Percentiles rank a stretch among this genome's conserved stretches.
phyloP scores from a whole-genome alignment of 1,140 invertebrate genomes.

The Choristoneura fumiferana region DNA sequence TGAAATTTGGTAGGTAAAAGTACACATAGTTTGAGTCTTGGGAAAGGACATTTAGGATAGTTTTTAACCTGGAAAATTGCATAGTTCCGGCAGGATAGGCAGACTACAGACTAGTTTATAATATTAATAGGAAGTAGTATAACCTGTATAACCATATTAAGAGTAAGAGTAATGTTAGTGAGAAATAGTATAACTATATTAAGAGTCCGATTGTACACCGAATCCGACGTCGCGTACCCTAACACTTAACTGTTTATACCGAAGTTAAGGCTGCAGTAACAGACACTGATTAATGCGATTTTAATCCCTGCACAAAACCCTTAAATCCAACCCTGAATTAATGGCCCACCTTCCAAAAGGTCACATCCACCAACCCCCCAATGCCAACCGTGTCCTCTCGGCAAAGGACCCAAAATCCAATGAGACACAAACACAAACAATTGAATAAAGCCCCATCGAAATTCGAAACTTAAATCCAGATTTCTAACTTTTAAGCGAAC shows the following conservation, averaged over 20 bases:
- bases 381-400: conserved; percentile 41
- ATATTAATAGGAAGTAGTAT: no score
- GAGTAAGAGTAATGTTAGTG: no score
- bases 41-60: no score
- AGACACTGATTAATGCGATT: conserved; percentile 77
- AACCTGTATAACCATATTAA: no score
- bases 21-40: no score
- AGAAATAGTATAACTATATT: no score
- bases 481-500: conserved; percentile 70
- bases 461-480: conserved; percentile 38
- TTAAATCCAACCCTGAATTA: conserved; percentile 70
- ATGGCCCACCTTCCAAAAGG: conserved; percentile 46
- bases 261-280: conserved; percentile 67
- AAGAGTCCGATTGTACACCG: conserved; percentile 44
- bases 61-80: no score
- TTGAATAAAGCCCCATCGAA: conserved; percentile 15
- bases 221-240: conserved; percentile 66
- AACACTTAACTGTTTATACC: conserved; percentile 78
- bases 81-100: no score
- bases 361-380: conserved; percentile 40
- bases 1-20: no score
- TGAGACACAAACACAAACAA: conserved; percentile 25
- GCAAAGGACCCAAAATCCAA: conserved; percentile 34
- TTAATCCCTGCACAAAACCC: conserved; percentile 71
- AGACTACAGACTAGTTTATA: no score